Base-by-base conservation (phyloP, 2,888 invertebrate genomes). In the Acleris sparsana region DNA sequence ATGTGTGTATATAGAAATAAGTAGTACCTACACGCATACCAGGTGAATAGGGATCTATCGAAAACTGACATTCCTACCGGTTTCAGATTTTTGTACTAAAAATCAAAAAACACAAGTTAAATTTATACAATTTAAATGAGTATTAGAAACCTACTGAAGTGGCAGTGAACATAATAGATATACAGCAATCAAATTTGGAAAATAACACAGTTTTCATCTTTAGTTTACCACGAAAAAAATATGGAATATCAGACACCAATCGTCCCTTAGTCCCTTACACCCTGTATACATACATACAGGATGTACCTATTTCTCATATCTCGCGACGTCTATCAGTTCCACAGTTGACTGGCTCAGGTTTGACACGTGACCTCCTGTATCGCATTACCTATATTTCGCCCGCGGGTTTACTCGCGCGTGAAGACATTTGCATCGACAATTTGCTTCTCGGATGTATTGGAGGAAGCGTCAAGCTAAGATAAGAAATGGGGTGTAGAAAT, bases 351-450 rank as follows among this genome's bases (percentile, higher is more conserved):
- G 53, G 43, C 9, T 64, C 53, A 59, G 59, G 59, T 48, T 53
- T 59, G 59, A 58, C 53, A 64, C 59, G 53, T 64, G 64, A 64
- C 53, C 64, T 58, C 62, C 33, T 53, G 58, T 46, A 22, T 48
- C 25, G 46, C 39, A 9, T 39, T 46, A 39, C 58, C 63, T 59
- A 39, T 17, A 22, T n/a, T 39, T 46, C 20, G 16, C 58, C 48
- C 25, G 53, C 48, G 48, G 59, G 18, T 43, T 9, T 46, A 51
- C 48, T 43, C 63, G 39, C 48, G 46, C 59, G 59, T 64, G 9
- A 59, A 63, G 22, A n/a, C 25, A 57, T 58, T 63, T 29, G 5
- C 29, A 44, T 29, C 63, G 29, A 43, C 63, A 52, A 53, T 53
- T 63, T 63, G 33, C 46, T 58, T 20, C 43, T 44, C 46, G 39